Base-by-base conservation (phyloP, 1,140 invertebrate species). In the Frieseomelitta varia region DNA sequence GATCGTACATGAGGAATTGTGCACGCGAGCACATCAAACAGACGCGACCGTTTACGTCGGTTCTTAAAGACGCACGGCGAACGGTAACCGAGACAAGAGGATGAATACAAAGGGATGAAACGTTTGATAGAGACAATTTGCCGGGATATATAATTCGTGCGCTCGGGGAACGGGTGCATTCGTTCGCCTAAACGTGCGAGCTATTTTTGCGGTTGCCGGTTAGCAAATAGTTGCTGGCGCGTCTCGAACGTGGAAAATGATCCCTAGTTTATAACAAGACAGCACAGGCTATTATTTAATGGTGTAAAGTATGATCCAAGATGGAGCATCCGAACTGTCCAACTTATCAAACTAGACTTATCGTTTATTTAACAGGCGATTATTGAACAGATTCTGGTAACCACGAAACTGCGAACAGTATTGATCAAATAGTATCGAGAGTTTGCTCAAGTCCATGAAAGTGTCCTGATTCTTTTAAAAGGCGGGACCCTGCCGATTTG, bases 381-480 rank as follows among this genome's bases (percentile, higher is more conserved):
- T 6, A 27, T 39, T 12, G 58, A 65, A 65, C 17, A 8, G 27
- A 27, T 6, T 2, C n/a, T 19, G 15, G 24, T 17, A 17, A 65
- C 30, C n/a, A 2, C 24, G 47, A 19, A 19, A 12, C 30, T 56
- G 21, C n/a, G 14, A 19, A 51, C 21, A n/a, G 30, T 17, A 14
- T 21, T 47, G 1, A 1, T 12, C 56, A 30, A 30, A 30, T 30
- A 30, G 30, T 30, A 6, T 39, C 30, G 30, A 24, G 3, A 17
- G 21, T 58, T 47, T 67, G 19, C 6, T 34, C n/a, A 1, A 21
- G n/a, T n/a, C 27, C 17, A n/a, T 1, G 24, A 21, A 34, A 17
- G 30, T 55, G 71, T 72, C 78, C 67, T n/a, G 78, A 69, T 12
- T 27, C 65, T n/a, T 53, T 39, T 73, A 81, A 73, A 73, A n/a